These are phyloP conservation scores for Lamprotornis superbus DNA, from an alignment of 2,113 vertebrate genomes.

Conservation along the genomic window DNA sequence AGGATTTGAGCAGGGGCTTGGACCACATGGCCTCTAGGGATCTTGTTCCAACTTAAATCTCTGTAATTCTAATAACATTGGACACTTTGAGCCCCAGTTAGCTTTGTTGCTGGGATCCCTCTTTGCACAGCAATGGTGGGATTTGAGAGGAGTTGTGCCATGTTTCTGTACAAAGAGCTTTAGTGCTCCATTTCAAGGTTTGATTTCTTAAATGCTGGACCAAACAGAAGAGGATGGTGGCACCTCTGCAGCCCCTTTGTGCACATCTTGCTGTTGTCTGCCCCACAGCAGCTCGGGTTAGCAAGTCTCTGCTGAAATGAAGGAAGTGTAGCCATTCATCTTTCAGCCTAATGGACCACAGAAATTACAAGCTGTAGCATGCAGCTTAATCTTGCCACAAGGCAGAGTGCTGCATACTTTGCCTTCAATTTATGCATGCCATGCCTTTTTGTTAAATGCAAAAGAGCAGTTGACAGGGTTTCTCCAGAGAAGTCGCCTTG, in stretches of 20 bases:
- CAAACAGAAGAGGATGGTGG: background rate
- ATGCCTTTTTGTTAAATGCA: slow-evolving; percentile 35
- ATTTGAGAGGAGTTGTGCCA: background rate
- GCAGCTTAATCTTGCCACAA: slow-evolving; percentile 55
- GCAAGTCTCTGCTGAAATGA: background rate
- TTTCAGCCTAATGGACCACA: slow-evolving; percentile 47
- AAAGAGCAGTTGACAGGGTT: slow-evolving; percentile 25
- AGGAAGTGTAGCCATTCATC: slow-evolving; percentile 48
- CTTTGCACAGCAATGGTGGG: fast-evolving
- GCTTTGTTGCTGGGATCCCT: background rate
- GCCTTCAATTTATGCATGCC: slow-evolving; percentile 54
- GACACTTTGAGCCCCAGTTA: background rate
- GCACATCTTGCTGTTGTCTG: background rate
- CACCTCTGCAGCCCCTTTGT: background rate
- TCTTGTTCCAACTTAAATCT: background rate
- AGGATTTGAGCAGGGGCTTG: background rate
- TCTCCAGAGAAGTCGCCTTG: slow-evolving; percentile 10
- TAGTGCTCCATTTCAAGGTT: fast-evolving
- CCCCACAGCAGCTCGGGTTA: background rate
- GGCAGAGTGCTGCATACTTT: slow-evolving; percentile 53
- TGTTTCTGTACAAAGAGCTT: background rate
- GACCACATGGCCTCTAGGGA: background rate
- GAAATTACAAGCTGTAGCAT: slow-evolving; percentile 53
- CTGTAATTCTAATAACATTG: fast-evolving
- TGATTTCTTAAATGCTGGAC: background rate